Evolutionary conservation across 30 jellyfish, hydroid and myxozoan genomes (phyloP).

Genomic region (Turritopsis rubra): DNA sequence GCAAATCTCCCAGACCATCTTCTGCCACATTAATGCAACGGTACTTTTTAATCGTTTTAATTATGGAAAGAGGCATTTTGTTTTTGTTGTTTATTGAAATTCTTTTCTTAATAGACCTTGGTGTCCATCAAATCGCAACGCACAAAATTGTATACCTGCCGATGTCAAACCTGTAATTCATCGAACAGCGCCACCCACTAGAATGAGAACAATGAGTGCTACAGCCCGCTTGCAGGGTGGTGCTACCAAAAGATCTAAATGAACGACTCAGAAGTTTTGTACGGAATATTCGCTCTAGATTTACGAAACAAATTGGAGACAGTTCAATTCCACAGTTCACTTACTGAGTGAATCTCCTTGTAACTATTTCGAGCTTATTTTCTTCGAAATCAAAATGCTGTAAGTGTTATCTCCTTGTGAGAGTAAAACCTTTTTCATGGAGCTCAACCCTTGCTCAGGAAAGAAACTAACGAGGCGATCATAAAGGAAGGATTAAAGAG

Average conservation of each 20-base stretch:
- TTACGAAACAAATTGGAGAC: no score
- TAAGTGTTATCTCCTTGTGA: no score
- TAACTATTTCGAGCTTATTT: no score
- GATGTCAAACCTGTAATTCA: conserved; percentile 64
- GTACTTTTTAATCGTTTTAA: conserved; percentile 15
- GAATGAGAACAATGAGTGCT: conserved; percentile 71
- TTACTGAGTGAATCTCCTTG: no score
- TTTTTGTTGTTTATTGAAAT: background rate
- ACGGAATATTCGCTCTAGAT: background rate
- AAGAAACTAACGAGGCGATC: no score
- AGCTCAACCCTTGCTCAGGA: no score
- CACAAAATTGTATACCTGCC: conserved; percentile 48
- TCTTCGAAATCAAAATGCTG: no score
- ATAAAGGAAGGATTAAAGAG: no score
- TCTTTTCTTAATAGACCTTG: conserved; percentile 50
- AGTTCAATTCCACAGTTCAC: no score
- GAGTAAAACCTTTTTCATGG: no score
- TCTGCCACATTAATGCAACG: conserved; percentile 41
- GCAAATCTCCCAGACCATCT: conserved; percentile 28
- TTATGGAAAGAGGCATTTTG: background rate
- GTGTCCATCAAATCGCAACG: conserved; percentile 74
- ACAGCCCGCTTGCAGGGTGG: conserved; percentile 12
- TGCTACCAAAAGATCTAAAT: background rate
- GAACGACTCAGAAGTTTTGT: background rate
- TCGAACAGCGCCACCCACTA: conserved; percentile 55